phyloP scores from a whole-genome alignment of 1,140 invertebrate species.

The Diprion similis region DNA sequence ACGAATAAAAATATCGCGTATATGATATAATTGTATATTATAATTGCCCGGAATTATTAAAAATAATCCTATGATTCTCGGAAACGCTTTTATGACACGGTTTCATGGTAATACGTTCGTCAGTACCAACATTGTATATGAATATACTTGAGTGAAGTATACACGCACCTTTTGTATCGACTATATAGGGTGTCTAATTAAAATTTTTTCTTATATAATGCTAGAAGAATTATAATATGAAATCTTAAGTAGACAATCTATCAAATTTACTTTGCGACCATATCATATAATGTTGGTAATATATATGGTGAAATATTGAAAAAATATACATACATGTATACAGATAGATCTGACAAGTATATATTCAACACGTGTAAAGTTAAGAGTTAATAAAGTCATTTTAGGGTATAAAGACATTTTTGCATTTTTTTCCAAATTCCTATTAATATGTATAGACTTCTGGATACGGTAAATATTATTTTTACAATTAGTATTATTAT shows the following conservation, averaged over 20 bases:
- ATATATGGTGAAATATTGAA: conserved; percentile 32
- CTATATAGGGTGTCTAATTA: background rate
- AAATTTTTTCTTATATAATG: background rate
- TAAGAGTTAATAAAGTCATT: conserved; percentile 58
- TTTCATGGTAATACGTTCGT: background rate
- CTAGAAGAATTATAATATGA: background rate
- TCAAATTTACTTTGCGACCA: conserved; percentile 16
- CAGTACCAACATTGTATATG: background rate
- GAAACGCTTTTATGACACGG: background rate
- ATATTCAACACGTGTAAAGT: conserved; percentile 57
- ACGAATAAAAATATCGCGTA: conserved; percentile 18
- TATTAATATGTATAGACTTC: too few species aligned
- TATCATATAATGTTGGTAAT: conserved; percentile 25
- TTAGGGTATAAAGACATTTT: conserved; percentile 39
- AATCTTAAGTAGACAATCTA: background rate
- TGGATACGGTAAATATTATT: too few species aligned
- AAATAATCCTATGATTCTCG: conserved; percentile 28
- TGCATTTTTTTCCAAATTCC: background rate
- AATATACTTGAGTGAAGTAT: background rate
- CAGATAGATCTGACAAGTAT: conserved; percentile 43
- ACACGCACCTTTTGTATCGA: background rate
- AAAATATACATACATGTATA: conserved; percentile 42
- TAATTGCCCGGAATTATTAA: conserved; percentile 35
- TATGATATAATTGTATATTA: conserved; percentile 25
- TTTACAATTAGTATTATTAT: too few species aligned